Conservation (phyloP, 2,888 invertebrate species). For the Drosophila diplacantha region DNA sequence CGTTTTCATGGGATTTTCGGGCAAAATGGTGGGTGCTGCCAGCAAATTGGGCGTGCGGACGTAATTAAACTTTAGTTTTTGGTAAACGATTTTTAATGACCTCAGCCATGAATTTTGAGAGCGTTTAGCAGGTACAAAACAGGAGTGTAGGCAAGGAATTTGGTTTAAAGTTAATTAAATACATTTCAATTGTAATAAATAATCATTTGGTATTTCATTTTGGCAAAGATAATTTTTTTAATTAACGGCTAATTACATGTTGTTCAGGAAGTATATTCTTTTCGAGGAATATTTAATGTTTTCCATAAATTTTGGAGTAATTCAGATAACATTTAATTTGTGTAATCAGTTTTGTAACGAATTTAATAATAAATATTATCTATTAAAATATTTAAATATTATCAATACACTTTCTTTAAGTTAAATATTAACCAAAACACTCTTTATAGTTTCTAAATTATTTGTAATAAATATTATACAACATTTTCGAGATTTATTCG, state of each 20-base stretch:
- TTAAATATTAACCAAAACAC: too few species aligned
- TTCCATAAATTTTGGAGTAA: background rate
- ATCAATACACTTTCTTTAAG: too few species aligned
- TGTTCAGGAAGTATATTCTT: background rate
- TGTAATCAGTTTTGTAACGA: too few species aligned
- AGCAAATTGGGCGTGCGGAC: constrained; percentile 34
- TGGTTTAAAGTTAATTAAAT: background rate
- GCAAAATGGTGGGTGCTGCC: constrained; percentile 7
- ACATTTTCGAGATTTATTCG: too few species aligned
- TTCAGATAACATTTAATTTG: background rate
- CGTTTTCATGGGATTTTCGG: constrained; percentile 38
- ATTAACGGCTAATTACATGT: background rate
- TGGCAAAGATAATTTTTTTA: background rate
- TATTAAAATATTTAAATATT: too few species aligned
- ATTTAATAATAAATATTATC: too few species aligned
- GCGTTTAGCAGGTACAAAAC: constrained; percentile 10
- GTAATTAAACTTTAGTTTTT: constrained; percentile 53
- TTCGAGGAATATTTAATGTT: background rate
- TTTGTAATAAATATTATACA: background rate
- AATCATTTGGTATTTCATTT: background rate
- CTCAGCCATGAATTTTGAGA: constrained; percentile 13
- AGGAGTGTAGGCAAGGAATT: background rate
- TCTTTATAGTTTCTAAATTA: background rate
- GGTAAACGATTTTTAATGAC: constrained; percentile 39
- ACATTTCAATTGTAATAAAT: constrained; percentile 1